Base-by-base conservation (phyloP, 1,140 invertebrate species). In the Idris sp. region DNA sequence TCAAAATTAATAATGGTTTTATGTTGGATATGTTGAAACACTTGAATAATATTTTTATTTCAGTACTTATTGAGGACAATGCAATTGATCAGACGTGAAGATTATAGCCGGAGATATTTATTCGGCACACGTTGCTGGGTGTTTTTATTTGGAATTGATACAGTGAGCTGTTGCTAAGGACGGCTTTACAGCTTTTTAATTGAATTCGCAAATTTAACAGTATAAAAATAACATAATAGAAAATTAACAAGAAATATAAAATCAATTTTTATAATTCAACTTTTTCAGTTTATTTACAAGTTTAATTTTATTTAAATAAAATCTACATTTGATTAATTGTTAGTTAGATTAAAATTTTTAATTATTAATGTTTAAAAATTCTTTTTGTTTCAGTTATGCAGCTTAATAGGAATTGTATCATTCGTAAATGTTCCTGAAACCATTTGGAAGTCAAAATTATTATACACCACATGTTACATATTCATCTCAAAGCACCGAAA, bases 91-190 rank as follows among this genome's bases (percentile, higher is more conserved):
- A 64, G 15, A 19, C 10, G 36, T 64, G 31, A 53, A 64, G 44
- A 65, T 65, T 31, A 7, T 7, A 15, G 10, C 10, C 11, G 11
- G 35, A 8, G 43, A 61, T 43, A 49, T 43, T 33, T 43, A 31
- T 62, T 62, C 36, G 15, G 26, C 28, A 31, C n/a, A n/a, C 33
- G 28, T 51, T 43, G 46, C 36, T 26, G 41, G 33, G 31, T 67
- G 43, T 56, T 65, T 46, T 65, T 67, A 67, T 56, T 48, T 54
- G 33, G 14, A 51, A 54, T 11, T 18, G 40, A 56, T 33, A 48
- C 62, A 31, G 25, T 38, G 22, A 36, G 51, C 62, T 67, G 62
- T 67, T 67, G 51, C 62, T 67, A 67, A 41, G 59, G 49, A 41
- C 59, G 11, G 15, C n/a, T 51, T 35, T 9, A 36, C 46, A 10